These are phyloP conservation scores for Chrosomus eos DNA, from an alignment of 2,797 vertebrate genomes.

Conservation along the genomic window DNA sequence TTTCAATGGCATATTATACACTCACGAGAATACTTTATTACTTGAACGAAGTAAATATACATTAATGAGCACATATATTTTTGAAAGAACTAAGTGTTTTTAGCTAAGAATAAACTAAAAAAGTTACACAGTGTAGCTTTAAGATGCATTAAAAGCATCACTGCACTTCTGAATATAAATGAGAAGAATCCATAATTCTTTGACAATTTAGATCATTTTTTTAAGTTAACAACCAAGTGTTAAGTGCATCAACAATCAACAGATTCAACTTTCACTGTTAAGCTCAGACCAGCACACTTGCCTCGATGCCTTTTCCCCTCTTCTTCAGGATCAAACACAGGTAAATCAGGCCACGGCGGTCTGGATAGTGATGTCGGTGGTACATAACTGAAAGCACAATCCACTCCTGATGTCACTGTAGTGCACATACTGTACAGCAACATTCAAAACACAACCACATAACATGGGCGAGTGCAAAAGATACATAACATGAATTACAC, in stretches of 20 bases:
- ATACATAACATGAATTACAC: neutral
- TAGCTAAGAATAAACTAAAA: too few species aligned
- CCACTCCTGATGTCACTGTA: neutral
- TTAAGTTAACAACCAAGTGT: too few species aligned
- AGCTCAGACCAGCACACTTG: neutral
- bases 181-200: neutral
- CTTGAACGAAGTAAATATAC: too few species aligned
- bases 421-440: neutral
- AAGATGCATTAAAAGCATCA: neutral
- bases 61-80: too few species aligned
- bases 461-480: neutral
- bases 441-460: neutral
- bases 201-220: too few species aligned
- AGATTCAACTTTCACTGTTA: neutral
- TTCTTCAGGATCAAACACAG: conserved; percentile 67
- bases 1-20: too few species aligned
- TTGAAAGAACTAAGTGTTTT: too few species aligned
- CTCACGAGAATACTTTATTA: too few species aligned
- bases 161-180: neutral
- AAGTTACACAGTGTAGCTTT: too few species aligned
- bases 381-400: conserved; percentile 67
- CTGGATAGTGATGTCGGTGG: conserved; percentile 86
- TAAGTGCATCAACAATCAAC: neutral
- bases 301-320: conserved; percentile 79
- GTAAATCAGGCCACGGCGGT: conserved; percentile 84